phyloP scores from a whole-genome alignment of 2,888 invertebrate genomes.

The Lithophane socia region DNA sequence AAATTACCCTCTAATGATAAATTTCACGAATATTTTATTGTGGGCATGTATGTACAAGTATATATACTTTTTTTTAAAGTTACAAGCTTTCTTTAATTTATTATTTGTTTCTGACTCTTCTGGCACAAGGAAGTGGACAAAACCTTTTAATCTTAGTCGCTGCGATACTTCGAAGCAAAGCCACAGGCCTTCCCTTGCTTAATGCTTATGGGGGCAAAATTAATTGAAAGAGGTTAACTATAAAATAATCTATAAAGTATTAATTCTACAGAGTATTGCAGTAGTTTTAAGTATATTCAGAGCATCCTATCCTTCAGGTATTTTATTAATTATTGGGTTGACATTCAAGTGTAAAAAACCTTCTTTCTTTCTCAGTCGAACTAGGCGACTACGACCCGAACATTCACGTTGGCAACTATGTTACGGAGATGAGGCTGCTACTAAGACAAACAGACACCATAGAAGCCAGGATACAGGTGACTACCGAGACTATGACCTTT shows the following conservation, averaged over 20 bases:
- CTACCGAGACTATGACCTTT: neutral
- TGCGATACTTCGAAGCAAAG: too few relatives aligned
- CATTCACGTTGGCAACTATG: slow-evolving; percentile 96
- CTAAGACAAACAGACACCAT: slow-evolving; percentile 97
- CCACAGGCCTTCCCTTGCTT: too few relatives aligned
- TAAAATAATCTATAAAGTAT: neutral
- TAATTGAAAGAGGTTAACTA: neutral
- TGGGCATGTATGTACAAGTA: neutral
- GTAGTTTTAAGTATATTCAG: neutral
- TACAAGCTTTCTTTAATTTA: neutral
- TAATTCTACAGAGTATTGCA: slow-evolving; percentile 2
- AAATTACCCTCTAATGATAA: slow-evolving; percentile 7
- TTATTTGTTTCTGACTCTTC: neutral
- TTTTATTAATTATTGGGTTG: neutral
- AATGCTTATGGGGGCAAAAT: neutral
- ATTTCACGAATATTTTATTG: neutral
- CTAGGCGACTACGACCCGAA: slow-evolving; percentile 98
- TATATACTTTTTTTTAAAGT: neutral
- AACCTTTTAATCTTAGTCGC: too few relatives aligned
- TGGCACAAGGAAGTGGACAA: neutral
- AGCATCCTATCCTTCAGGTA: neutral
- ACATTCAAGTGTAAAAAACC: neutral
- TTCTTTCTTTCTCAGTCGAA: slow-evolving; percentile 92
- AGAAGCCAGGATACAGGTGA: slow-evolving; percentile 97
- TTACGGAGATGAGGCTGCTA: slow-evolving; percentile 97